Evolutionary conservation across 1,140 invertebrate species (phyloP).

Genomic region (Euwallacea fornicatus): DNA sequence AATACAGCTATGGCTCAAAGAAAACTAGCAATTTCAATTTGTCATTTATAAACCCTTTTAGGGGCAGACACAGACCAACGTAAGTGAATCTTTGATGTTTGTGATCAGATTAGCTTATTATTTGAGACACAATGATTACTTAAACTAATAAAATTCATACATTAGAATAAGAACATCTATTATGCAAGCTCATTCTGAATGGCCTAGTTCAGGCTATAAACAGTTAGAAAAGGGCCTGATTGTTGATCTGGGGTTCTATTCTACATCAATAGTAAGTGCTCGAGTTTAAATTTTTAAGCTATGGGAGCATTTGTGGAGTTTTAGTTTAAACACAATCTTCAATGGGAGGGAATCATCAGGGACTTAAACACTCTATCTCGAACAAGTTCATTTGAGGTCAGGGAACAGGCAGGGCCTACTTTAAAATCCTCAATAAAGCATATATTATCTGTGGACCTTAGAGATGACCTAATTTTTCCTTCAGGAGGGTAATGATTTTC

Average conservation of each 20-base stretch:
- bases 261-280: constrained; percentile 56
- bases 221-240: constrained; percentile 65
- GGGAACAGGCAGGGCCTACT: constrained; percentile 81
- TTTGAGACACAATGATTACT: not conserved
- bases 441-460: constrained; percentile 73
- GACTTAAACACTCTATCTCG: constrained; percentile 67
- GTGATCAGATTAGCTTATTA: not conserved
- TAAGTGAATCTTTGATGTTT: constrained; percentile 49
- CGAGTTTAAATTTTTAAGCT: not conserved
- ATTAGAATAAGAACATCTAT: constrained; percentile 66
- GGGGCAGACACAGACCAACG: constrained; percentile 59
- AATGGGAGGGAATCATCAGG: constrained; percentile 81
- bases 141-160: constrained; percentile 39
- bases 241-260: constrained; percentile 67
- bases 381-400: constrained; percentile 72
- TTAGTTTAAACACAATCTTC: constrained; percentile 74
- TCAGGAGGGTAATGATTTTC: constrained; percentile 58
- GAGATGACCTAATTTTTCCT: constrained; percentile 80
- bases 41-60: constrained; percentile 74
- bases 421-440: constrained; percentile 84
- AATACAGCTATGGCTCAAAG: constrained; percentile 76
- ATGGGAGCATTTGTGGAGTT: constrained; percentile 25
- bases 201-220: constrained; percentile 79
- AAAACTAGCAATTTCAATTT: constrained; percentile 73
- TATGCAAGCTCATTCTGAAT: constrained; percentile 74